Evolutionary conservation across 2,797 vertebrate genomes (phyloP), one percentile per base, ranked within the genome.

Genomic region (Oryzias dopingdopingensis): DNA sequence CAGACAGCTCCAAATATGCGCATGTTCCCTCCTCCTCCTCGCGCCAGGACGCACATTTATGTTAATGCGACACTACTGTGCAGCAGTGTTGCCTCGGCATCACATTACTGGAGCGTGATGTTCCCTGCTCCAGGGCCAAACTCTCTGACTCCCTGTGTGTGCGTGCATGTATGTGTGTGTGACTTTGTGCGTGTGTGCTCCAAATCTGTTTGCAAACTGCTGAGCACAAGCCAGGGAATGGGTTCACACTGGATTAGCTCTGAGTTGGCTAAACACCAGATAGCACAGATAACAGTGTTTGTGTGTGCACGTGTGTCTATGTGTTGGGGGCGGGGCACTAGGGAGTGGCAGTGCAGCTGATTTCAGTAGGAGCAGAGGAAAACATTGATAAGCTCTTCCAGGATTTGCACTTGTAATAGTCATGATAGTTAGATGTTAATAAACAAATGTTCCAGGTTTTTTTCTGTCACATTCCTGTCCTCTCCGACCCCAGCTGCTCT

Each of bases 21-120:
- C 56, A 50, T 67, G 68, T 62, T 53, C 56, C 72, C 70, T 44
- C 55, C 55, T 68, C 37, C 74, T 70, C 40, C 76, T 68, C 13
- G 37, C 6, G 2, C 71, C 61, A 65, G 74, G 69, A 77, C 80
- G 79, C 67, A 81, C 79, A 76, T 86, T 81, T 79, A 80, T 76
- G 75, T 77, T 82, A 86, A 82, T 80, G 73, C 74, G 63, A 79
- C 67, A 81, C 69, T 66, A 63, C 79, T 79, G 76, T 78, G 79
- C 72, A 67, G 60, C 67, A 70, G 56, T 63, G 76, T 72, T 79
- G 79, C 81, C 72, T 72, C 72, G 69, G 86, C 87, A 85, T 89
- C 86, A 86, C 82, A 87, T 89, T 90, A 90, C 87, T 87, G 82
- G 87, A 89, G 88, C 88, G 75, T 87, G 86, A 89, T 87, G 85